phyloP scores from a whole-genome alignment of 37 sponge, comb jelly and placozoan species.

The Amphimedon queenslandica region DNA sequence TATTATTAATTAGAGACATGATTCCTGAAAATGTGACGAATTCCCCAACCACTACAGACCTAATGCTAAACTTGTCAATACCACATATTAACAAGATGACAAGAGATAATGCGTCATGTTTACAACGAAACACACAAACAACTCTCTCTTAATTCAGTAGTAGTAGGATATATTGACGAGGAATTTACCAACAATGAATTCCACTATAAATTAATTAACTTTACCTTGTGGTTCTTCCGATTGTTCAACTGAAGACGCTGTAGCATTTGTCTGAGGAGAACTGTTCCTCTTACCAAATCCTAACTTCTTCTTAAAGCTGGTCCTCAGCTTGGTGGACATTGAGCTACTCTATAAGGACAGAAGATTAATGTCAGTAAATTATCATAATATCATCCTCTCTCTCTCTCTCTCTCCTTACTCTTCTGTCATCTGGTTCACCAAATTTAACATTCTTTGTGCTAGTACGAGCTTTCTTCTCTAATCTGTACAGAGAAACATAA shows the following conservation, averaged over 20 bases:
- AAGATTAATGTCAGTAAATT: background rate
- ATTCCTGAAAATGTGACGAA: background rate
- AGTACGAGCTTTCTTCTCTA: slow-evolving; percentile 58
- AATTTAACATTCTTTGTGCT: slow-evolving; percentile 81
- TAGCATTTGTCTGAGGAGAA: slow-evolving; percentile 6
- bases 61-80: too few relatives aligned
- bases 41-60: background rate
- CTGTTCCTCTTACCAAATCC: slow-evolving; percentile 67
- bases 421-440: slow-evolving; percentile 18
- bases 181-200: too few relatives aligned
- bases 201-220: background rate
- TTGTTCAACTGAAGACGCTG: too few relatives aligned
- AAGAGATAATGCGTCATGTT: too few relatives aligned
- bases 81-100: too few relatives aligned
- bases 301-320: slow-evolving; percentile 22
- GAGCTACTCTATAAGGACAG: background rate
- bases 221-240: slow-evolving; percentile 27
- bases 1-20: background rate
- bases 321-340: background rate
- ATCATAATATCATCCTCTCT: too few relatives aligned
- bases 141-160: too few relatives aligned
- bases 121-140: too few relatives aligned
- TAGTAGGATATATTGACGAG: too few relatives aligned
- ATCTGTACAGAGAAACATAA: too few relatives aligned
- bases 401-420: too few relatives aligned